A percentile compares a stretch with the other conserved stretches of the same genome.
These are phyloP conservation scores for Solenodon paradoxus DNA, from an alignment of 2,113 vertebrate species.

Conservation along the genomic window DNA sequence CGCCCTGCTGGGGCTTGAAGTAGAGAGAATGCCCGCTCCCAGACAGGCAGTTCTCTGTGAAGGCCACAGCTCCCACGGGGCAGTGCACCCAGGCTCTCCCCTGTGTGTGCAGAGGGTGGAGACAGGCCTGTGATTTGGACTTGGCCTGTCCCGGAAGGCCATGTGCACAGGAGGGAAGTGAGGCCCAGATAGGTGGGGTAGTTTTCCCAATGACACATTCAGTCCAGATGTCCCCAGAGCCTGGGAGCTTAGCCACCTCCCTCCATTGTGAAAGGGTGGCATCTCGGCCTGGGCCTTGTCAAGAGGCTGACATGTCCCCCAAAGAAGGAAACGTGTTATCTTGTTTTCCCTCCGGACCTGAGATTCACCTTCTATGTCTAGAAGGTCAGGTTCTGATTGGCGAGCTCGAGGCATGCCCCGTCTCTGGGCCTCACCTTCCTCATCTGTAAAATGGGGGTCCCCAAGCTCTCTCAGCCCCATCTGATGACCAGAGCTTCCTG, in stretches of 20 bases:
- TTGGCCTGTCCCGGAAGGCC: fast-evolving
- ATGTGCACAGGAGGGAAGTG: fast-evolving
- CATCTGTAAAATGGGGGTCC: neutral
- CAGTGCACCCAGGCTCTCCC: neutral
- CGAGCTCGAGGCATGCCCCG: neutral
- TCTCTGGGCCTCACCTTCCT: neutral
- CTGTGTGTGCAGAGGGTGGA: fast-evolving
- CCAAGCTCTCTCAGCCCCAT: neutral
- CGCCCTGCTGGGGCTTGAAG: neutral
- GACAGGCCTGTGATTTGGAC: neutral
- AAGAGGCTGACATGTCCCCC: neutral
- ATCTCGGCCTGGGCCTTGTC: neutral
- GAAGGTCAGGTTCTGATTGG: neutral
- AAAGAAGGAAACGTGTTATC: neutral
- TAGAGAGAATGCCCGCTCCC: fast-evolving
- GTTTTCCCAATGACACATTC: neutral
- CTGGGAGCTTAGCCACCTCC: neutral
- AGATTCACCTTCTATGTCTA: neutral
- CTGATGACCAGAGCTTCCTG: neutral
- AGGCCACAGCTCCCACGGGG: neutral
- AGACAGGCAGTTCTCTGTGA: too few species aligned
- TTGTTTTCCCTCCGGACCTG: neutral
- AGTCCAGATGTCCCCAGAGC: neutral
- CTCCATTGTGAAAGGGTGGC: fast-evolving
- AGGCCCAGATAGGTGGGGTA: neutral